phyloP scores from a whole-genome alignment of 2,113 vertebrate species.

The Xiphias gladius region DNA sequence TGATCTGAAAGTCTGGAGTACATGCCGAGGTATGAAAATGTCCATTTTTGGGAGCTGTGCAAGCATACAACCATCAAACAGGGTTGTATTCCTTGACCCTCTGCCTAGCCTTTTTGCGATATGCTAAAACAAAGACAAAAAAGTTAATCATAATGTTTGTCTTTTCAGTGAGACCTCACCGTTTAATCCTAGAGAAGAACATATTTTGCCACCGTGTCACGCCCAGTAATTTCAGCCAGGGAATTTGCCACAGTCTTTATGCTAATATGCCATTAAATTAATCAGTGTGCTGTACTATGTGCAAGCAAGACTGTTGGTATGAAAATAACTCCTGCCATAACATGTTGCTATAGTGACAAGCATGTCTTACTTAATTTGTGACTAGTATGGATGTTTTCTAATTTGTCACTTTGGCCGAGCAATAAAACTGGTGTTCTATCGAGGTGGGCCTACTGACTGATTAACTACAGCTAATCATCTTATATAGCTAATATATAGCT shows the following conservation, averaged over 20 bases:
- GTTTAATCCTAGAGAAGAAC: slow-evolving; percentile 15
- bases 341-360: slow-evolving; percentile 38
- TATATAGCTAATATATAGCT: too few species aligned
- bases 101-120: not conserved
- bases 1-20: slow-evolving; percentile 14
- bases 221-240: slow-evolving; percentile 18
- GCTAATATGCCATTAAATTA: slow-evolving; percentile 54
- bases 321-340: slow-evolving; percentile 26
- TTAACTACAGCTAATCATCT: not conserved
- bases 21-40: slow-evolving; percentile 15
- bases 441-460: not conserved
- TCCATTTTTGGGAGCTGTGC: not conserved
- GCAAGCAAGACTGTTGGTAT: slow-evolving; percentile 9
- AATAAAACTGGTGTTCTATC: not conserved
- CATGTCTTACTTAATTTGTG: slow-evolving; percentile 11
- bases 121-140: slow-evolving; percentile 4
- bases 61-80: not conserved
- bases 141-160: slow-evolving; percentile 10
- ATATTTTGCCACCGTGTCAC: slow-evolving; percentile 18
- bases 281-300: slow-evolving; percentile 35
- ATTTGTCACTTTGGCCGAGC: not conserved
- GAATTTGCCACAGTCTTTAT: slow-evolving; percentile 23
- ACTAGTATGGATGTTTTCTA: not conserved
- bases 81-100: not conserved
- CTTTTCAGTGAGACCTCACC: not conserved